Percentiles rank a stretch among this genome's conserved stretches.
Evolutionary conservation across 92 coral and sea anemone species (phyloP).

Genomic region (Actinostola sp.): DNA sequence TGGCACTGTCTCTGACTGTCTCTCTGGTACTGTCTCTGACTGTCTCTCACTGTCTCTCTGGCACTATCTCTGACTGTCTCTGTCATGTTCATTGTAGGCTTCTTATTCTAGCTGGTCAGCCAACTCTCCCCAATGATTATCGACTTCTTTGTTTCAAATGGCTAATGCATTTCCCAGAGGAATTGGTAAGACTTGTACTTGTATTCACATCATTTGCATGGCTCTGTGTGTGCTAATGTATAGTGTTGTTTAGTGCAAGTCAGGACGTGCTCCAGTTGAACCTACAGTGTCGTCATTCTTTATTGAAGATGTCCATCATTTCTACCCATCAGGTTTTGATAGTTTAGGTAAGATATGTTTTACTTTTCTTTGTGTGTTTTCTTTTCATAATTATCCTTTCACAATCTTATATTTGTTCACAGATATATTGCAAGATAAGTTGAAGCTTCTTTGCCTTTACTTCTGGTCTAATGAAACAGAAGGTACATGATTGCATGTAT

Average conservation of each 20-base stretch:
- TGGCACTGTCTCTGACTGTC: no score
- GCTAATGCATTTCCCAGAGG: slow-evolving; percentile 88
- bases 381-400: neutral
- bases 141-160: slow-evolving; percentile 88
- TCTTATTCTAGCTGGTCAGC: slow-evolving; percentile 74
- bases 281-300: slow-evolving; percentile 54
- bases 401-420: neutral
- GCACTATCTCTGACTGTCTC: no score
- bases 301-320: slow-evolving; percentile 78
- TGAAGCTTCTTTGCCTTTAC: slow-evolving; percentile 77
- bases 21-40: no score
- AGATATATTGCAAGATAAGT: slow-evolving; percentile 78
- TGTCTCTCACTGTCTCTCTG: no score
- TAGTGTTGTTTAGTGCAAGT: slow-evolving; percentile 39
- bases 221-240: neutral
- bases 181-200: slow-evolving; percentile 45
- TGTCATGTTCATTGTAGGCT: slow-evolving; percentile 41
- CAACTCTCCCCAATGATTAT: slow-evolving; percentile 75
- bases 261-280: slow-evolving; percentile 57
- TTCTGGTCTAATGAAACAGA: slow-evolving; percentile 61
- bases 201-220: neutral
- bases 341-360: slow-evolving; percentile 65
- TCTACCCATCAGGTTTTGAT: slow-evolving; percentile 87
- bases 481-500: slow-evolving; percentile 56
- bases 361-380: neutral